Percentiles rank a stretch among this genome's conserved stretches.
These are phyloP conservation scores for Gorsachius magnificus DNA, from an alignment of 2,797 vertebrate species.

Conservation along the genomic window DNA sequence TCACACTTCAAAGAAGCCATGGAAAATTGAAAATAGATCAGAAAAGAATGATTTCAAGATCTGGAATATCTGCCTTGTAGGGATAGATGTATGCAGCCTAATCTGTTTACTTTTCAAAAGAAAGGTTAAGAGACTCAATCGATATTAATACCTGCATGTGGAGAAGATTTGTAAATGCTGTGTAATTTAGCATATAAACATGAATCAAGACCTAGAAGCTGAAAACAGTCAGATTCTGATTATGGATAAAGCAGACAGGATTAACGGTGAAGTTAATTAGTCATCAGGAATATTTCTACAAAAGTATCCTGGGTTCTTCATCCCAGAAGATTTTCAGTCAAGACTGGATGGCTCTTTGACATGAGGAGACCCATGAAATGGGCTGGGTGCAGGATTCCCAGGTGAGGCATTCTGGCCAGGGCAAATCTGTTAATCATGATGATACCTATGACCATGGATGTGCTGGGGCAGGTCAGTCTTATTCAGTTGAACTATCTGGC, in stretches of 20 bases:
- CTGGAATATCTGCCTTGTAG: conserved; percentile 23
- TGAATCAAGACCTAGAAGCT: background rate
- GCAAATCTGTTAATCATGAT: background rate
- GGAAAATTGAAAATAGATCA: conserved; percentile 66
- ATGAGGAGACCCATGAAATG: background rate
- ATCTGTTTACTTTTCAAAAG: conserved; percentile 36
- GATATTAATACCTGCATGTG: background rate
- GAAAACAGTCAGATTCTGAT: background rate
- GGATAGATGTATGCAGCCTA: background rate
- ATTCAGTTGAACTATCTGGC: background rate
- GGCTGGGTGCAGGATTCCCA: background rate
- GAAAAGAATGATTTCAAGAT: conserved; percentile 61
- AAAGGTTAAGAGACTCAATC: conserved; percentile 2
- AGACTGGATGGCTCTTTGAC: background rate
- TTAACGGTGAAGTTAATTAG: background rate
- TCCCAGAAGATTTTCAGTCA: background rate
- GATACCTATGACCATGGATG: background rate
- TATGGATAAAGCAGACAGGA: background rate
- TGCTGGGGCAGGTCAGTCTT: background rate
- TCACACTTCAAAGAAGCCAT: conserved; percentile 63
- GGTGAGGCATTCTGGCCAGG: background rate
- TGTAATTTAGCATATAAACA: background rate
- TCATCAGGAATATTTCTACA: background rate
- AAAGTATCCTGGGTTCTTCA: background rate
- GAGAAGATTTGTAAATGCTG: background rate